Base-by-base conservation (phyloP, 2,797 vertebrate genomes). In the Alcedo quadribrachys region DNA sequence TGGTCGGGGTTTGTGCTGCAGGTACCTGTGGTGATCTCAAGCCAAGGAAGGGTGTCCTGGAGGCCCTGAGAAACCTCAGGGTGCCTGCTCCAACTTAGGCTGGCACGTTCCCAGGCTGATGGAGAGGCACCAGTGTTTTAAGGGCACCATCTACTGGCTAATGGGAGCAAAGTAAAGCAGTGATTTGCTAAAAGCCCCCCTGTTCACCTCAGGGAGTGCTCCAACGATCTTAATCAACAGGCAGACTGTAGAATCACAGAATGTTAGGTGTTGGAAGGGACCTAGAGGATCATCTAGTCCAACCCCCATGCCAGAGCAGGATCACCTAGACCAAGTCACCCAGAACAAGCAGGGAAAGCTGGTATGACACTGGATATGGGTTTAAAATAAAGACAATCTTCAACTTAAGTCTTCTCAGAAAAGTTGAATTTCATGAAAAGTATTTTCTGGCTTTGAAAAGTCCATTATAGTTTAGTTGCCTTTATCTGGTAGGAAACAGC, bases 141-240 rank as follows among this genome's bases (percentile, higher is more conserved):
- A 83, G n/a, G 30, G 69, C 81, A 76, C 90, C 60, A 73, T 92
- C 90, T 93, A 15, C 84, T 93, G 84, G 82, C 42, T 84, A 33
- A 32, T 20, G 33, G 42, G 9, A 76, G 65, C 11, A 74, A 67
- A 79, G 51, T 3, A 33, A 33, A 28, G 45, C 66, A 57, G 40
- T 40, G 53, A 14, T 37, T 69, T 16, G 15, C 15, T 67, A 5
- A 4, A 25, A 28, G 17, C 30, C 13, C 14, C 8, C 43, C 27
- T 54, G 10, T 28, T 65, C 19, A 7, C 15, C 24, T 4, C 40
- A 16, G 1, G 0, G 30, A 17, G 8, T 30, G 19, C 35, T 60
- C 35, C 7, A 55, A 54, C 21, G 21, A 22, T 65, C 11, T 46
- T n/a, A 12, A 62, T 69, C 43, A 58, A 11, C 40, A 12, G 8